Base-by-base conservation (phyloP, 2,888 invertebrate species). In the Asteroscopus sphinx region DNA sequence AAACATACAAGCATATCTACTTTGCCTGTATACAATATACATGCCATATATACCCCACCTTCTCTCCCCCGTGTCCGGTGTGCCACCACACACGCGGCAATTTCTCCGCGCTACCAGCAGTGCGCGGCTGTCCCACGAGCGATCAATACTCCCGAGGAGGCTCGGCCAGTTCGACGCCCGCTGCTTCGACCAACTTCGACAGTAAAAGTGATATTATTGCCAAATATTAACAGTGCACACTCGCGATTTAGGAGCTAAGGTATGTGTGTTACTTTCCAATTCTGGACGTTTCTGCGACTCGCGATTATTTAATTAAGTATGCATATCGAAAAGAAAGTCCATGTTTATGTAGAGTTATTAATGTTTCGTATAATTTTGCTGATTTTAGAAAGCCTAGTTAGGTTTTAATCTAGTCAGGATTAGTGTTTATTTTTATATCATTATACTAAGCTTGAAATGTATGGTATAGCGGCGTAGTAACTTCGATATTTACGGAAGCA, bases 221-320 rank as follows among this genome's bases (percentile, higher is more conserved):
- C 32, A 42, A 61, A 61, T 57, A 65, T 59, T 57, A 35, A 40
- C 46, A 63, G 57, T 69, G 54, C 36, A 55, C 42, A 44, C 13
- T 46, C 37, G 48, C 36, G 49, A 49, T 59, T 46, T 48, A 55
- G 54, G 60, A 68, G 44, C 39, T 36, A 46, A 66, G 77, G 75
- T 76, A 77, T 44, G 74, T 76, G 74, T 44, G 74, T 66, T 5
- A 77, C 75, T 76, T 76, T 76, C 77, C 59, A 58, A 61, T 71
- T 61, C 51, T 57, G 40, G 42, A 59, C 11, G 30, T 65, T 71
- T 68, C 55, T 59, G 49, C 28, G 45, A 36, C 5, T 51, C 17
- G 52, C 44, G 35, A 26, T 58, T 64, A 52, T 56, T 57, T 52
- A 49, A 42, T 52, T 46, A 26, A n/a, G n/a, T 40, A 49, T 53